Evolutionary conservation across 2,113 vertebrate genomes (phyloP).

Genomic region (Ameiurus melas): DNA sequence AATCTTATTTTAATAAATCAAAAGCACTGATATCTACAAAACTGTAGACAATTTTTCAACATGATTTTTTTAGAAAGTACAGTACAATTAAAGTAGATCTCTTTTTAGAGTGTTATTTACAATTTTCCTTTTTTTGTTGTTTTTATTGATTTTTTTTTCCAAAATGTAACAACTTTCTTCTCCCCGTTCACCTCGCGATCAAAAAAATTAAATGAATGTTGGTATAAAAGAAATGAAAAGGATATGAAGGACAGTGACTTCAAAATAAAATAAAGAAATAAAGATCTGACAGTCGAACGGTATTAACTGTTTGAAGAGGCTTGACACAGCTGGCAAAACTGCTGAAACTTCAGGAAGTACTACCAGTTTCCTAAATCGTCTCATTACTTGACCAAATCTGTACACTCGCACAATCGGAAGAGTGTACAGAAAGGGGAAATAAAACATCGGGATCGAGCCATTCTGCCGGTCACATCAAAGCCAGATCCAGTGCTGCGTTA

Average conservation of each 20-base stretch:
- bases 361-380: conserved; percentile 12
- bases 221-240: conserved; percentile 55
- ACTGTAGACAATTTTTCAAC: conserved; percentile 71
- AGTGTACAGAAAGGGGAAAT: background rate
- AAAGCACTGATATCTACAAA: conserved; percentile 76
- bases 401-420: background rate
- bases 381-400: background rate
- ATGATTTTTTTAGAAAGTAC: conserved; percentile 75
- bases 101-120: conserved; percentile 72
- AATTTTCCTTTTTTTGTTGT: conserved; percentile 52
- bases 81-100: conserved; percentile 75
- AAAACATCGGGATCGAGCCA: background rate
- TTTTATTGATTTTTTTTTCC: conserved; percentile 41
- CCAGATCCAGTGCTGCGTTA: background rate
- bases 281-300: conserved; percentile 21
- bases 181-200: conserved; percentile 61
- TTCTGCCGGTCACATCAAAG: background rate
- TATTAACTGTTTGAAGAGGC: conserved; percentile 21
- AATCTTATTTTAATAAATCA: conserved; percentile 76
- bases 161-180: conserved; percentile 62
- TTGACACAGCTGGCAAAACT: conserved; percentile 5
- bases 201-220: conserved; percentile 61
- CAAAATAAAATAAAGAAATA: conserved; percentile 47
- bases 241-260: conserved; percentile 54
- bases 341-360: conserved; percentile 24